A percentile compares a stretch with the other conserved stretches of the same genome.
These are phyloP conservation scores for Carcharodon carcharias DNA, from an alignment of 2,797 vertebrate genomes.

Conservation along the genomic window DNA sequence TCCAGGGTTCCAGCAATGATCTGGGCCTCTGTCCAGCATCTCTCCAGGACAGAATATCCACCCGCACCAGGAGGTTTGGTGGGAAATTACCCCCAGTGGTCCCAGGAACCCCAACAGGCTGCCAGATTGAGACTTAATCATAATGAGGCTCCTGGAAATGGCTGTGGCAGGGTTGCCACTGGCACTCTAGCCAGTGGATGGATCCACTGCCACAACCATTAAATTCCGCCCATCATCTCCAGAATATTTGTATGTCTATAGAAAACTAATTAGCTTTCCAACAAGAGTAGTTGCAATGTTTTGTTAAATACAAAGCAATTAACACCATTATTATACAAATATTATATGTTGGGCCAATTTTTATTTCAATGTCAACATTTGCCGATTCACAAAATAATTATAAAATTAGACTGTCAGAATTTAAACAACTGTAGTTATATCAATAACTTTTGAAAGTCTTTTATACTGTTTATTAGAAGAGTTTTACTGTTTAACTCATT, in stretches of 20 bases:
- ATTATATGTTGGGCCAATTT: background rate
- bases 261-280: background rate
- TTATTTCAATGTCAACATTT: background rate
- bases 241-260: background rate
- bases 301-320: background rate
- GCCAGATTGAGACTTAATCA: background rate
- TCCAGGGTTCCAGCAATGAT: background rate
- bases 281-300: background rate
- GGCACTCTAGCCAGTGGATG: no score
- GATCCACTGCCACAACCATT: no score
- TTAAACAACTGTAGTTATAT: background rate
- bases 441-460: background rate
- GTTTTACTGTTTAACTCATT: background rate
- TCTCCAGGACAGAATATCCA: background rate
- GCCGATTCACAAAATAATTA: background rate
- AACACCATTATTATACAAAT: background rate
- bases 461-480: background rate
- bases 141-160: no score
- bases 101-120: background rate
- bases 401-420: background rate
- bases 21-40: background rate
- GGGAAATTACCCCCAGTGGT: background rate
- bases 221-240: background rate
- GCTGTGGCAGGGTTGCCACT: no score
- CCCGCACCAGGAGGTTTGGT: background rate